phyloP scores from a whole-genome alignment of 2,113 vertebrate genomes.

The Phoenicopterus ruber region DNA sequence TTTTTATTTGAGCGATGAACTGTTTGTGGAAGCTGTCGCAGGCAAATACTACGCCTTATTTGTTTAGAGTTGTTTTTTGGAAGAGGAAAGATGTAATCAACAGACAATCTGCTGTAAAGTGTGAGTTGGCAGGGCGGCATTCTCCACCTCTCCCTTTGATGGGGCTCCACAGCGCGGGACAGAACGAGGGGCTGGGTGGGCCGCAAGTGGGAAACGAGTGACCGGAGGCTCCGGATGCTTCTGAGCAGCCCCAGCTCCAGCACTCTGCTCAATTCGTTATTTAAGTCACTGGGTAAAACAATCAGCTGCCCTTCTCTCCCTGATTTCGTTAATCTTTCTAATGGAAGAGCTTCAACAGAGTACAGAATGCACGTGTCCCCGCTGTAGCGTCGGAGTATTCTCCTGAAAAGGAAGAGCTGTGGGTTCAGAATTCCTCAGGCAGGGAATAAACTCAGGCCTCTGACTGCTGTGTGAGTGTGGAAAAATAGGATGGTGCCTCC shows the following conservation, averaged over 20 bases:
- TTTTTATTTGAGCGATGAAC: neutral
- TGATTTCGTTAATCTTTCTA: neutral
- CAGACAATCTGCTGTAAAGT: neutral
- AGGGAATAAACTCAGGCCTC: neutral
- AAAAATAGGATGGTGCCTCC: neutral
- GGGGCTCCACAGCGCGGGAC: neutral
- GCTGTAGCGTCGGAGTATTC: neutral
- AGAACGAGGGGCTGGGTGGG: neutral
- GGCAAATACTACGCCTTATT: neutral
- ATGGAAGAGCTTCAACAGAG: neutral
- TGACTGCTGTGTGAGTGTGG: neutral
- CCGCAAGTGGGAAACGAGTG: neutral
- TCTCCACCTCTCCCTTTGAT: neutral
- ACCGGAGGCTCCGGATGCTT: neutral
- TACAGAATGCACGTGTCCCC: neutral
- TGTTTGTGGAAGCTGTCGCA: neutral
- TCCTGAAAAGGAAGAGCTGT: neutral
- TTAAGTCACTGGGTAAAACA: neutral
- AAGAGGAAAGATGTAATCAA: neutral
- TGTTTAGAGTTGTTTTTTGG: neutral
- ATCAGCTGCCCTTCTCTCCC: neutral
- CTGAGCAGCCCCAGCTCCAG: neutral
- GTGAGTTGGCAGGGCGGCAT: neutral
- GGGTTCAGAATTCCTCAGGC: neutral
- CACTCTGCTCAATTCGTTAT: neutral